phyloP scores from a whole-genome alignment of 2,888 invertebrate genomes.

The Lasioglossum morio region DNA sequence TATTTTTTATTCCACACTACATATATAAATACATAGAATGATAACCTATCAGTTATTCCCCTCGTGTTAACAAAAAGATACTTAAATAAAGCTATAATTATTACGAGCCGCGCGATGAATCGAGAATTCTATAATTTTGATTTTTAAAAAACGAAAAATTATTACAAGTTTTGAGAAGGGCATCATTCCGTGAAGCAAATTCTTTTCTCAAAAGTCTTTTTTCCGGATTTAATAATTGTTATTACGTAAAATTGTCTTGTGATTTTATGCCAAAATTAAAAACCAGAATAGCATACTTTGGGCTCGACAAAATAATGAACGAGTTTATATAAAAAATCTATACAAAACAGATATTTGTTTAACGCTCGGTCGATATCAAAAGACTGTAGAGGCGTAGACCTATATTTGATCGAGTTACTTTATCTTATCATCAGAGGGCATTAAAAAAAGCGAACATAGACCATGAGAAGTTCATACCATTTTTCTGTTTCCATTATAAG shows the following conservation, averaged over 20 bases:
- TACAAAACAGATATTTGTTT: constrained; percentile 4
- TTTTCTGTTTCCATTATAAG: constrained; percentile 1
- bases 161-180: neutral
- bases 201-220: neutral
- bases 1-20: neutral
- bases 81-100: too few relatives aligned
- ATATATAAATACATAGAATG: neutral
- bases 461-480: neutral
- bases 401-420: neutral
- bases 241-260: neutral
- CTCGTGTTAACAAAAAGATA: neutral
- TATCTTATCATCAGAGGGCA: constrained; percentile 5
- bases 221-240: neutral
- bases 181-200: neutral
- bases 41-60: neutral
- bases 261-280: neutral
- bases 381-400: neutral
- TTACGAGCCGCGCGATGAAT: neutral
- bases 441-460: neutral
- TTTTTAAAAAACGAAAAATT: neutral
- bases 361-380: neutral
- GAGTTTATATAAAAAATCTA: neutral
- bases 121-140: neutral
- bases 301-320: neutral
- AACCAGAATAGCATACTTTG: neutral